phyloP scores from a whole-genome alignment of 2,888 invertebrate genomes.

The Macrosiphum euphorbiae region DNA sequence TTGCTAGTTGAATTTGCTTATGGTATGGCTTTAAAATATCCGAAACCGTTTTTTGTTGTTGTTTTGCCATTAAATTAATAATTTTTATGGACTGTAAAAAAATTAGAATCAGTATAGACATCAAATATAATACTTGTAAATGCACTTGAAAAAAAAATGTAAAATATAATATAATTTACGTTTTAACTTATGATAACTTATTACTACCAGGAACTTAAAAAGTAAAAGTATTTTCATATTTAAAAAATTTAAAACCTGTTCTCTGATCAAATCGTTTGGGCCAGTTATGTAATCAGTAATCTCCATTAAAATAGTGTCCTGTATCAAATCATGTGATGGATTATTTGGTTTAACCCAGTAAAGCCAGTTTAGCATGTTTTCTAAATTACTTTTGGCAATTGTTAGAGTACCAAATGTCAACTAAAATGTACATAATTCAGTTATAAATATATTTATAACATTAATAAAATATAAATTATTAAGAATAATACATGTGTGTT shows the following conservation, averaged over 20 bases:
- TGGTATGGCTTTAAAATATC: slow-evolving; percentile 26
- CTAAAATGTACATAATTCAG: slow-evolving; percentile 34
- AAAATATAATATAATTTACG: background rate
- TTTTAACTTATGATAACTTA: background rate
- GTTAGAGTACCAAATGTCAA: slow-evolving; percentile 50
- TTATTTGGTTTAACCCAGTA: background rate
- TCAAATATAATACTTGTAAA: background rate
- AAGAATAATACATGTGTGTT: slow-evolving; percentile 32
- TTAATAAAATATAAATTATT: background rate
- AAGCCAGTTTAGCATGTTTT: slow-evolving; percentile 29
- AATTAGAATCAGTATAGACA: background rate
- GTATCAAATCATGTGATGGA: background rate
- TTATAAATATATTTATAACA: background rate
- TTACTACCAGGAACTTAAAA: background rate
- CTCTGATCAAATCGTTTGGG: slow-evolving; percentile 47
- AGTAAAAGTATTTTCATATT: background rate
- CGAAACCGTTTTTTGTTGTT: background rate
- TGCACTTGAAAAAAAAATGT: background rate
- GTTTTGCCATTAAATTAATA: background rate
- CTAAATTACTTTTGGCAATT: slow-evolving; percentile 32
- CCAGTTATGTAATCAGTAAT: slow-evolving; percentile 27
- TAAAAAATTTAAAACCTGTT: slow-evolving; percentile 26
- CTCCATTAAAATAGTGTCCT: background rate
- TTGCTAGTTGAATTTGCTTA: background rate
- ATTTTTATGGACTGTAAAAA: slow-evolving; percentile 38